phyloP scores from a whole-genome alignment of 2,888 invertebrate genomes.

The Athetis lepigone region DNA sequence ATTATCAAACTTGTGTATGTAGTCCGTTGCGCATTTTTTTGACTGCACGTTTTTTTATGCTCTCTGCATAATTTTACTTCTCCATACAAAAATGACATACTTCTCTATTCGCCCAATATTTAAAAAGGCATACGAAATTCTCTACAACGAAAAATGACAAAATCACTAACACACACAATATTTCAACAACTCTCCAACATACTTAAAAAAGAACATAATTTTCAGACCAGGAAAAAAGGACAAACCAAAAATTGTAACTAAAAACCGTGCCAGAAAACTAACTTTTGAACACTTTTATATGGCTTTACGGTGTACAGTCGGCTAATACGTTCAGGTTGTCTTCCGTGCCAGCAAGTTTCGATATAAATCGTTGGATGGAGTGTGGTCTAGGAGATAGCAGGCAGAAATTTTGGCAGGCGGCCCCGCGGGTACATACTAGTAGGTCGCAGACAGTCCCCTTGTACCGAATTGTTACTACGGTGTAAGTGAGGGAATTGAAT shows the following conservation, averaged over 20 bases:
- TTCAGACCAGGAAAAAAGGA: slow-evolving; percentile 25
- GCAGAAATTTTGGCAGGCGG: slow-evolving; percentile 63
- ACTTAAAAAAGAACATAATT: slow-evolving; percentile 48
- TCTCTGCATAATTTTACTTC: too few relatives aligned
- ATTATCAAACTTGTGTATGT: too few relatives aligned
- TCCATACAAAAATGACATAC: too few relatives aligned
- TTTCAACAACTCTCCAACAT: slow-evolving; percentile 47
- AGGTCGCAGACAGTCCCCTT: slow-evolving; percentile 40
- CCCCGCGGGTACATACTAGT: slow-evolving; percentile 42
- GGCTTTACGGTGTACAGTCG: slow-evolving; percentile 63
- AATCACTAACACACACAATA: slow-evolving; percentile 19
- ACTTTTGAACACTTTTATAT: slow-evolving; percentile 66
- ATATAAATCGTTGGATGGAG: slow-evolving; percentile 71
- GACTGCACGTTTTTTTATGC: too few relatives aligned
- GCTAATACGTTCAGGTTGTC: slow-evolving; percentile 68
- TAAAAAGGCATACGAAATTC: too few relatives aligned
- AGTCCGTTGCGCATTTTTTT: too few relatives aligned
- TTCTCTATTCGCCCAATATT: too few relatives aligned
- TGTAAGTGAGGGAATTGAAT: slow-evolving; percentile 63
- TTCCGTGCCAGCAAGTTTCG: slow-evolving; percentile 73
- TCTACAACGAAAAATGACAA: neutral
- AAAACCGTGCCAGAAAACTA: slow-evolving; percentile 61
- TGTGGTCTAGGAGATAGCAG: slow-evolving; percentile 63
- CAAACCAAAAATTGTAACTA: slow-evolving; percentile 44
- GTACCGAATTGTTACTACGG: slow-evolving; percentile 27